phyloP scores from a whole-genome alignment of 2,113 vertebrate species.

The Passer montanus region DNA sequence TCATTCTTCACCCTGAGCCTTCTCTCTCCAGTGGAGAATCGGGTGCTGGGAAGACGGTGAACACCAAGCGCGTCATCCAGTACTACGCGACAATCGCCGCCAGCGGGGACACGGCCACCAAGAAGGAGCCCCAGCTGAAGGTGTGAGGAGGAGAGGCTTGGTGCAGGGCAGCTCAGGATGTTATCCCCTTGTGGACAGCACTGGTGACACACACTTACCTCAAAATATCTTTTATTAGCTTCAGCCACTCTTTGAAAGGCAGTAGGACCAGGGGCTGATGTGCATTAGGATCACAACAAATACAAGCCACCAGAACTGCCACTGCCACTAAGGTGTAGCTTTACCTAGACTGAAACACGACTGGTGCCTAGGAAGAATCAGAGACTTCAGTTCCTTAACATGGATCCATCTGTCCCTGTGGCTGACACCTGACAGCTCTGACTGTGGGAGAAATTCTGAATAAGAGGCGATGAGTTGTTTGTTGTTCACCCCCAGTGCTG shows the following conservation, averaged over 20 bases:
- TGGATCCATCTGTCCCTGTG: not conserved
- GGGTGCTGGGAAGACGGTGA: conserved; percentile 93
- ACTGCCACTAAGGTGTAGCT: not conserved
- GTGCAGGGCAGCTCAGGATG: not conserved
- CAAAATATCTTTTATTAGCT: not conserved
- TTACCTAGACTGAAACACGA: not conserved
- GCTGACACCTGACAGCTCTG: not conserved
- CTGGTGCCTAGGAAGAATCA: not conserved
- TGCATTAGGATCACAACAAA: not conserved
- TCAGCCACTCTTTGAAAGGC: not conserved
- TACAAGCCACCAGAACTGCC: not conserved
- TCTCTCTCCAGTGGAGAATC: conserved; percentile 44
- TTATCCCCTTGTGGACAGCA: not conserved
- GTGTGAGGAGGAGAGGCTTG: not conserved
- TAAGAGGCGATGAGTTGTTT: not conserved
- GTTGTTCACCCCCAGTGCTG: not conserved
- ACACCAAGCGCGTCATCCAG: conserved; percentile 94
- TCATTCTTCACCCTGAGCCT: not conserved
- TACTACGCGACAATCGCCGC: conserved; percentile 92
- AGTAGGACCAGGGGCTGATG: not conserved
- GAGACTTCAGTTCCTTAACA: not conserved
- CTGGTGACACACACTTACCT: not conserved
- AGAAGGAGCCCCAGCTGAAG: conserved; percentile 57
- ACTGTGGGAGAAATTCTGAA: not conserved
- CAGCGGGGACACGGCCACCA: not conserved